Base-by-base conservation (phyloP, 2,888 invertebrate genomes). In the Synergus umbraculus region DNA sequence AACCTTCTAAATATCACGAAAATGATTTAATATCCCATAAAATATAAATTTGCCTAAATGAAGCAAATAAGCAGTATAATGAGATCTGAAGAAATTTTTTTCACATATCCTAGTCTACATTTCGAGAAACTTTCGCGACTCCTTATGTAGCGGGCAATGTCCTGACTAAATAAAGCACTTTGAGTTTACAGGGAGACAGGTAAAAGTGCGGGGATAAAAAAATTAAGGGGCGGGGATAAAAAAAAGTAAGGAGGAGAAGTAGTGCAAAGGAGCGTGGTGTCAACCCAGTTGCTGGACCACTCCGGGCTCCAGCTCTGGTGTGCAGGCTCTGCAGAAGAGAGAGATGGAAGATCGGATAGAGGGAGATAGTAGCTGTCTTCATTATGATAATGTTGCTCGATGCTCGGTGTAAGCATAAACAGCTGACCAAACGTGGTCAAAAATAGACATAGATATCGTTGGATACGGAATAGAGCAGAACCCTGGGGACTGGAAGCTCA, bases 311-410 rank as follows among this genome's bases (percentile, higher is more conserved):
- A 4, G 18, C 46, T 83, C 69, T 66, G 9, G 18, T 77, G 76
- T 81, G 82, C 82, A 82, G 76, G 79, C 77, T 85, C 84, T 85
- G 87, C 85, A 84, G 77, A 83, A 79, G 85, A 86, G 83, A 84
- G 85, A 83, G 87, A 88, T 73, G 76, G 83, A 82, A 78, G 82
- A 83, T 78, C 80, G 73, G 86, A 85, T 81, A 84, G 76, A 76
- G 79, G 77, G 44, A 69, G 79, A 77, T 58, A 78, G 65, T 73
- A 82, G 82, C 83, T 86, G 83, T 86, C 85, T 90, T 90, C 91
- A 89, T 91, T 91, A 91, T 91, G 91, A 89, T 90, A 90, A 91
- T 91, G 86, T 83, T 85, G 76, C 79, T 78, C 77, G 84, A 85
- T 86, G 4, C 60, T 60, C 9, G 60, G 12, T 60, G 87, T 86